Conservation (phyloP, 2,113 vertebrate species). For the Asarcornis scutulata region DNA sequence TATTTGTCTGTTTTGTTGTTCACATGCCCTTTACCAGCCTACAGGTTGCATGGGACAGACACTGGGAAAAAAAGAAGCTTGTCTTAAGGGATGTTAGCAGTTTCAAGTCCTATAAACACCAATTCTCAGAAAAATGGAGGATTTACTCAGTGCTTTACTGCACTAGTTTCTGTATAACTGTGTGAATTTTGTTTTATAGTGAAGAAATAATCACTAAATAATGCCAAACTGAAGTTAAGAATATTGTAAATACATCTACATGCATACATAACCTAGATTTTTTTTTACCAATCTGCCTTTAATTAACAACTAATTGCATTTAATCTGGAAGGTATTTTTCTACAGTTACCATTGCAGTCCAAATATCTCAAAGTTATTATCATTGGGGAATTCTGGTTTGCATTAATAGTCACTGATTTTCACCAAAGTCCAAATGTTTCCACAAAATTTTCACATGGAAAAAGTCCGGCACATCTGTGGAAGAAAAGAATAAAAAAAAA, state of each 20-base stretch:
- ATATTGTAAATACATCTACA: background rate
- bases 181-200: background rate
- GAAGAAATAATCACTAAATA: slow-evolving; percentile 11
- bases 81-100: background rate
- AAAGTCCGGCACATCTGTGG: background rate
- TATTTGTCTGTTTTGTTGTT: background rate
- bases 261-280: background rate
- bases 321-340: background rate
- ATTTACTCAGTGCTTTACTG: background rate
- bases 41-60: background rate
- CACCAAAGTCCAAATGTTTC: background rate
- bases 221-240: background rate
- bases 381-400: background rate
- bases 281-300: background rate
- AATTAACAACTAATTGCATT: background rate
- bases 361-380: background rate
- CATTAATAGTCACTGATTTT: background rate
- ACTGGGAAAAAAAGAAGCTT: background rate
- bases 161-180: background rate
- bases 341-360: background rate
- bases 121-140: background rate
- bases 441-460: background rate
- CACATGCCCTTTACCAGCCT: background rate
- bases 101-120: background rate
- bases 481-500: background rate